phyloP scores from a whole-genome alignment of 2,113 vertebrate species.

The Channa argus region DNA sequence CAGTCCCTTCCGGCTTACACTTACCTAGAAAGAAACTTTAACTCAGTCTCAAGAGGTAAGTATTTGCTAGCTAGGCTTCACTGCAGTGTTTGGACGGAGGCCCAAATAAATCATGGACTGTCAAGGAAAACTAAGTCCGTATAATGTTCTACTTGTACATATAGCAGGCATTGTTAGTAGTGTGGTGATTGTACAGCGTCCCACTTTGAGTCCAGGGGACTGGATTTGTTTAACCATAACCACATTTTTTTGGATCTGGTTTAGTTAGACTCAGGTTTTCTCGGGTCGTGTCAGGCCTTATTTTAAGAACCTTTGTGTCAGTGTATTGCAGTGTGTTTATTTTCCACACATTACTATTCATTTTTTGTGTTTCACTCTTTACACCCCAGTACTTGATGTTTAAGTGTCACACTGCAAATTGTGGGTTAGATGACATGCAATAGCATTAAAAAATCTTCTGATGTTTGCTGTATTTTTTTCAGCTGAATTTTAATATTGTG shows the following conservation, averaged over 20 bases:
- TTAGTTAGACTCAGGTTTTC: no score
- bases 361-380: slow-evolving; percentile 27
- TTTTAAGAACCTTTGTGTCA: not conserved
- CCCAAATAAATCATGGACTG: slow-evolving; percentile 35
- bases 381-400: slow-evolving; percentile 21
- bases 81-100: slow-evolving; percentile 40
- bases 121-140: slow-evolving; percentile 8
- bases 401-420: slow-evolving; percentile 31
- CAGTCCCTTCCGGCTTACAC: slow-evolving; percentile 43
- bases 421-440: slow-evolving; percentile 43
- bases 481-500: slow-evolving; percentile 44
- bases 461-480: slow-evolving; percentile 34
- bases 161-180: not conserved
- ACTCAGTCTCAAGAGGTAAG: slow-evolving; percentile 48
- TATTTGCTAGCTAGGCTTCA: slow-evolving; percentile 30
- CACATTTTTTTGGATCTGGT: no score
- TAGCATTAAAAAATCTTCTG: slow-evolving; percentile 32
- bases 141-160: not conserved
- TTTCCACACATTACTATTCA: slow-evolving; percentile 36
- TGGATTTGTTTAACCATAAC: not conserved
- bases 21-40: slow-evolving; percentile 56
- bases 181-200: not conserved
- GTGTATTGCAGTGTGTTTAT: slow-evolving; percentile 2
- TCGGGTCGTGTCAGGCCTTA: no score
- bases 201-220: not conserved